A percentile compares a stretch with the other conserved stretches of the same genome.
phyloP scores from a whole-genome alignment of 2,113 vertebrate species.

The Leucopsar rothschildi region DNA sequence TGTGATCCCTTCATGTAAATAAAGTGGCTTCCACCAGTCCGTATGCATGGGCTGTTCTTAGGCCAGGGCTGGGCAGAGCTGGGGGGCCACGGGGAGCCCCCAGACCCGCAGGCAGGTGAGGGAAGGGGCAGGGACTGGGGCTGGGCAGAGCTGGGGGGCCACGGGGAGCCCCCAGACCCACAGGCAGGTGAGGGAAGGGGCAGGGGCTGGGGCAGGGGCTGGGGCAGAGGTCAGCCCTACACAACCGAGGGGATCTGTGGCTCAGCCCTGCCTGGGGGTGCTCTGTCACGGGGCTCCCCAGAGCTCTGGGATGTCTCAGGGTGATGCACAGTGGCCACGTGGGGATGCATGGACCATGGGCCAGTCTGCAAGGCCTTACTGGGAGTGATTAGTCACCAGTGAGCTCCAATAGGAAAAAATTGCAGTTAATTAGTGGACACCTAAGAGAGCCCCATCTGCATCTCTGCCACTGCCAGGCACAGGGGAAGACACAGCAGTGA shows the following conservation, averaged over 20 bases:
- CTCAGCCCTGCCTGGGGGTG: background rate
- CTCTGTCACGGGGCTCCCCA: background rate
- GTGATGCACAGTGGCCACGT: accelerated
- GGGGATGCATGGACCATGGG: background rate
- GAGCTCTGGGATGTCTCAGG: background rate
- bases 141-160: background rate
- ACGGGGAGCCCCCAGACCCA: accelerated
- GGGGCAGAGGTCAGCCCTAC: accelerated
- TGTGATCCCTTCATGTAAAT: constrained; percentile 68
- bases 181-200: accelerated
- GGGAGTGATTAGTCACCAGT: background rate
- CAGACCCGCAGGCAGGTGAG: accelerated
- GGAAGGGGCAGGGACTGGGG: accelerated
- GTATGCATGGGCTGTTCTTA: constrained; percentile 9
- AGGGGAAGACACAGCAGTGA: background rate
- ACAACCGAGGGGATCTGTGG: accelerated
- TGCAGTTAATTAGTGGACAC: background rate
- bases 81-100: background rate
- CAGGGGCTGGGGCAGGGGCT: background rate
- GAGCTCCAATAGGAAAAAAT: background rate
- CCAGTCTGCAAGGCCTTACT: background rate
- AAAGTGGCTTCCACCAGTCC: constrained; percentile 57
- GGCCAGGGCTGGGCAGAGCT: background rate
- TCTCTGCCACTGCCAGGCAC: background rate
- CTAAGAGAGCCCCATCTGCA: background rate